These are phyloP conservation scores for Sinodicranocentrus sp. DNA, from an alignment of 2,888 invertebrate species.

Conservation along the genomic window DNA sequence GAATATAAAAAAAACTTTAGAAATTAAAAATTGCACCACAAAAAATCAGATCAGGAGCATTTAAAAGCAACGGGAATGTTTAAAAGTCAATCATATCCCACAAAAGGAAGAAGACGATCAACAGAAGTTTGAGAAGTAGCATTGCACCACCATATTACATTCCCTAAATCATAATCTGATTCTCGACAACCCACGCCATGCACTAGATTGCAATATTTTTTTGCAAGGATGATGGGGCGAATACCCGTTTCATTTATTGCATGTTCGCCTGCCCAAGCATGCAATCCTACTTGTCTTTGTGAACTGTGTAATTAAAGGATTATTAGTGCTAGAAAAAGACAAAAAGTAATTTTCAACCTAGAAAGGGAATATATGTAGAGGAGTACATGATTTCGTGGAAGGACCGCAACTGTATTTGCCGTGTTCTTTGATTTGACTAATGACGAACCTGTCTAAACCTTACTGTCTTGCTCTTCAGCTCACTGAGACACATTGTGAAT, in stretches of 20 bases:
- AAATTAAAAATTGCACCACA: constrained; percentile 19
- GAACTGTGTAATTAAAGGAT: constrained; percentile 66
- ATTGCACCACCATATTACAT: too few relatives aligned
- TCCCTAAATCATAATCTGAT: too few relatives aligned
- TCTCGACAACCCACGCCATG: not conserved
- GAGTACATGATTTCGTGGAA: constrained; percentile 58
- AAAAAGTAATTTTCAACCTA: constrained; percentile 54
- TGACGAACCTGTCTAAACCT: constrained; percentile 60
- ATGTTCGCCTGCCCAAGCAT: constrained; percentile 17
- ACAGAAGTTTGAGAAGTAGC: not conserved
- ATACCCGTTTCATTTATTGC: constrained; percentile 9
- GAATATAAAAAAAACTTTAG: constrained; percentile 16
- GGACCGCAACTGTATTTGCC: constrained; percentile 46
- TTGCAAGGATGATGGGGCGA: not conserved
- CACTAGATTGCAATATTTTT: not conserved
- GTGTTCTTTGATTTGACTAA: constrained; percentile 54
- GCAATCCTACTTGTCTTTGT: constrained; percentile 48
- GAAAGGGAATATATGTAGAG: constrained; percentile 23
- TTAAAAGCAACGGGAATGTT: not conserved
- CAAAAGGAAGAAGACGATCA: constrained; percentile 6
- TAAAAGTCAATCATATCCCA: constrained; percentile 17
- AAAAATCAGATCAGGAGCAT: not conserved
- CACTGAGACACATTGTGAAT: constrained; percentile 7
- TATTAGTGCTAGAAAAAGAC: constrained; percentile 54
- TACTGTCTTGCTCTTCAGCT: constrained; percentile 27